A percentile compares a stretch with the other conserved stretches of the same genome.
Evolutionary conservation across 2,113 vertebrate genomes (phyloP).

Genomic region (Ictidomys tridecemlineatus): DNA sequence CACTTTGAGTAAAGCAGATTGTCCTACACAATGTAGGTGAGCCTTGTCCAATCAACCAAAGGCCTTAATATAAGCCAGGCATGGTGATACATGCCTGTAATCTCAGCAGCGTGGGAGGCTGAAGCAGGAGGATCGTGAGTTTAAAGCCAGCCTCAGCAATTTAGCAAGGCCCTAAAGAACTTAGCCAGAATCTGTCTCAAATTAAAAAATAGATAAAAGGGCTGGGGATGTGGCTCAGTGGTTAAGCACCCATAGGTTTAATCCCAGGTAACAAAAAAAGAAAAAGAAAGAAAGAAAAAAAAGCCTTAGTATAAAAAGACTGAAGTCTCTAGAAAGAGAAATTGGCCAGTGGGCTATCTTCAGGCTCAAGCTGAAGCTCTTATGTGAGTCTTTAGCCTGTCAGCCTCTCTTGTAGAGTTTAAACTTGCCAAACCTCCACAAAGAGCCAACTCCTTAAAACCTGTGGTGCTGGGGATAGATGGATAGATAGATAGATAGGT

Average conservation of each 20-base stretch:
- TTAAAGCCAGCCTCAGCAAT: too few relatives aligned
- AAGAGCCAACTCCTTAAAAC: conserved; percentile 21
- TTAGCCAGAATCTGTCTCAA: too few relatives aligned
- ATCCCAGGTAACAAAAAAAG: too few relatives aligned
- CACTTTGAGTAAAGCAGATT: conserved; percentile 28
- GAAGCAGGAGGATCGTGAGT: too few relatives aligned
- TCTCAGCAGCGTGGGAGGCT: too few relatives aligned
- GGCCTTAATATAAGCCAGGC: not conserved
- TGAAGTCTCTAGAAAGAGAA: not conserved
- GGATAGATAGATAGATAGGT: too few relatives aligned
- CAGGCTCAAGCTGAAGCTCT: not conserved
- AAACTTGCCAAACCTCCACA: not conserved
- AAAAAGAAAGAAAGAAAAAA: not conserved
- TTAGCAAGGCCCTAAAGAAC: too few relatives aligned
- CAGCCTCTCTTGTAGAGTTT: not conserved
- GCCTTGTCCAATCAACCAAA: not conserved
- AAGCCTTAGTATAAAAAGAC: not conserved
- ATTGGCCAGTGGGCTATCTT: not conserved
- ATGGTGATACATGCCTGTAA: too few relatives aligned
- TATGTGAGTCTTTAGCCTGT: not conserved
- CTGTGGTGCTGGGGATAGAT: not conserved
- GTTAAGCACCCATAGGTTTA: too few relatives aligned
- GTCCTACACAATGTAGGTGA: not conserved
- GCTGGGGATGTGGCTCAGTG: too few relatives aligned
- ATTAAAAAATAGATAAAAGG: too few relatives aligned